Evolutionary conservation across 2,797 vertebrate species (phyloP).

Genomic region (Cyclopterus lumpus): DNA sequence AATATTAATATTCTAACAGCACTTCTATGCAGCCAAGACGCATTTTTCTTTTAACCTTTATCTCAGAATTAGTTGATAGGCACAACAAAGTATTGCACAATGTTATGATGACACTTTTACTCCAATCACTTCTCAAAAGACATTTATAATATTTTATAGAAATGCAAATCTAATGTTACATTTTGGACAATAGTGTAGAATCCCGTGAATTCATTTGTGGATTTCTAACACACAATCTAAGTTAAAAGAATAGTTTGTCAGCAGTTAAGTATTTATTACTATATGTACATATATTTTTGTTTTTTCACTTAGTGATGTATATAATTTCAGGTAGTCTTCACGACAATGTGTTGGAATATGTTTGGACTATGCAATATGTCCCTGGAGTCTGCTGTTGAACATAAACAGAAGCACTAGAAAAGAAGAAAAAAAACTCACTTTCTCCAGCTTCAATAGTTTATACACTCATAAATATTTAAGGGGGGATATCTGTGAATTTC

Average conservation of each 20-base stretch:
- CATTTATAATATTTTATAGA: constrained; percentile 9
- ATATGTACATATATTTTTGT: constrained; percentile 10
- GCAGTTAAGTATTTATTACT: constrained; percentile 4
- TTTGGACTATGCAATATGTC: constrained; percentile 40
- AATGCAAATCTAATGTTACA: neutral
- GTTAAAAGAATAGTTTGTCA: neutral
- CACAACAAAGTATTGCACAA: no score
- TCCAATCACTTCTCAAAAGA: no score
- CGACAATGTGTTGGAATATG: constrained; percentile 8
- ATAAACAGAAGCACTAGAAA: constrained; percentile 40
- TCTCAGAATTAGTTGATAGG: constrained; percentile 39
- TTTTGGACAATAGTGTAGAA: neutral
- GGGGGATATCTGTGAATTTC: constrained; percentile 42
- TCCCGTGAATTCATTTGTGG: neutral
- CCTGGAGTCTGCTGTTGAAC: constrained; percentile 19
- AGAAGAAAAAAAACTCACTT: neutral
- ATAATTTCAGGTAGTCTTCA: constrained; percentile 8
- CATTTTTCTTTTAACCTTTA: constrained; percentile 39
- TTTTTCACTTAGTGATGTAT: constrained; percentile 7
- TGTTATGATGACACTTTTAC: no score
- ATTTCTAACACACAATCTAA: neutral
- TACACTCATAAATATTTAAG: constrained; percentile 62
- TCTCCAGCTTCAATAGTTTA: constrained; percentile 35
- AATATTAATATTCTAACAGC: constrained; percentile 52
- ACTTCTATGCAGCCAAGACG: constrained; percentile 44